Evolutionary conservation across 92 coral and sea anemone species (phyloP), one percentile per base, ranked within the genome.

Genomic region (Scolanthus callimorphus): DNA sequence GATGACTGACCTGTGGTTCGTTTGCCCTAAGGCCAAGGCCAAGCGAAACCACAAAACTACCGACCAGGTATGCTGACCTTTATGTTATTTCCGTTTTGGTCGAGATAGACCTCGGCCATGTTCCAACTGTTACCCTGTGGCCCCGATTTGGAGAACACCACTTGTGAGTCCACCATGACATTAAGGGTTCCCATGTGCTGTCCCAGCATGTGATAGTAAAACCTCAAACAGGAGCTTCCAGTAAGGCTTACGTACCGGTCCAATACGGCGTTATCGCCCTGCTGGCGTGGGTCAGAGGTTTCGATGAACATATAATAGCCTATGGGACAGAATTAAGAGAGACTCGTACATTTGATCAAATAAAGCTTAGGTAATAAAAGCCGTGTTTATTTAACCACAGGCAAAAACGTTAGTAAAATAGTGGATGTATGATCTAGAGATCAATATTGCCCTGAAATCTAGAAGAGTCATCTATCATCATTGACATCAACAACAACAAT

Each of bases 191-290:
- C 86, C 49, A 80, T 80, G 11, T 77, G 59, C 44, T 21, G 28
- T 17, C 86, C 86, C 51, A 60, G 62, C 86, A 80, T 80, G 55
- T 73, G 80, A 59, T 73, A 73, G 59, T 59, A 60, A 65, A 80
- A 80, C 11, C 80, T 50, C 70, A 80, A 38, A 11, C 86, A 65
- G 22, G 56, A 49, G 61, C 54, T 54, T 39, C 70, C 28, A 29
- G 19, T 48, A 49, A 80, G 48, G 23, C 63, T 72, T 23, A 80
- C 61, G 10, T 51, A 49, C 41, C 59, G 72, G 37, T 44, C 61
- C 11, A 80, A 55, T 27, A 11, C 23, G 23, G 86, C 86, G 55
- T 66, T 72, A 25, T 72, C 86, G 13, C 71, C 76, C 34, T 23
- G n/a, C 9, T 1, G 1, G 19, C 73, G 63, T 27, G 73, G 63